phyloP scores from a whole-genome alignment of 92 coral and sea anemone genomes.

The Epizoanthus illoricatus region DNA sequence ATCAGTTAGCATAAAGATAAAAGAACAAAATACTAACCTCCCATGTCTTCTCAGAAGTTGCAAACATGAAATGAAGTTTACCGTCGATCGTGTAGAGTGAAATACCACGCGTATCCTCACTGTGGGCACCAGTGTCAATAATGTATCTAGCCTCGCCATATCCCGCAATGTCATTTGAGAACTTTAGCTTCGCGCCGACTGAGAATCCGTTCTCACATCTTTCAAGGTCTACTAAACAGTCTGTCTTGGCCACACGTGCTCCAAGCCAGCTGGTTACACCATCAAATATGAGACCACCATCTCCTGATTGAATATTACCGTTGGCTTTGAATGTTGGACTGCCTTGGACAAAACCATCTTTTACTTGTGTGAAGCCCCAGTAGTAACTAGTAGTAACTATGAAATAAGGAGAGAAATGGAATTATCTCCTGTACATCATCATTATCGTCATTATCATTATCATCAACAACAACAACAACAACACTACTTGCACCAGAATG shows the following conservation, averaged over 20 bases:
- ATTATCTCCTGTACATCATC: background rate
- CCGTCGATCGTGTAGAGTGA: constrained; percentile 70
- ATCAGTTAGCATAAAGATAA: background rate
- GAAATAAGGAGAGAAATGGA: background rate
- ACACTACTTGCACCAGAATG: too few relatives aligned
- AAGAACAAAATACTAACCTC: constrained; percentile 58
- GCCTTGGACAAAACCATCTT: constrained; percentile 75
- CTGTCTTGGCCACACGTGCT: constrained; percentile 58
- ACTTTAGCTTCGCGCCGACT: constrained; percentile 67
- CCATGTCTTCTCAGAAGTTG: constrained; percentile 77
- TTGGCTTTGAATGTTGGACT: constrained; percentile 77
- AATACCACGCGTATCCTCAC: constrained; percentile 79
- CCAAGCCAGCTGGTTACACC: constrained; percentile 80
- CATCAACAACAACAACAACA: too few relatives aligned
- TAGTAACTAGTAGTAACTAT: constrained; percentile 73
- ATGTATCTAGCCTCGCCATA: constrained; percentile 75
- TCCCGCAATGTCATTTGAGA: constrained; percentile 43
- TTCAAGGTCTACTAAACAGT: constrained; percentile 78
- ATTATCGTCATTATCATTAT: too few relatives aligned
- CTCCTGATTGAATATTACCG: constrained; percentile 59
- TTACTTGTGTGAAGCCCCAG: constrained; percentile 63
- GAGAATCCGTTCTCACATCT: constrained; percentile 80
- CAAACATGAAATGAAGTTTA: constrained; percentile 66
- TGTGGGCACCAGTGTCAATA: constrained; percentile 89
- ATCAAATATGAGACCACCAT: constrained; percentile 77